A percentile compares a stretch with the other conserved stretches of the same genome.
phyloP scores from a whole-genome alignment of 2,797 vertebrate genomes.

The Stomatorhinus walkeri region DNA sequence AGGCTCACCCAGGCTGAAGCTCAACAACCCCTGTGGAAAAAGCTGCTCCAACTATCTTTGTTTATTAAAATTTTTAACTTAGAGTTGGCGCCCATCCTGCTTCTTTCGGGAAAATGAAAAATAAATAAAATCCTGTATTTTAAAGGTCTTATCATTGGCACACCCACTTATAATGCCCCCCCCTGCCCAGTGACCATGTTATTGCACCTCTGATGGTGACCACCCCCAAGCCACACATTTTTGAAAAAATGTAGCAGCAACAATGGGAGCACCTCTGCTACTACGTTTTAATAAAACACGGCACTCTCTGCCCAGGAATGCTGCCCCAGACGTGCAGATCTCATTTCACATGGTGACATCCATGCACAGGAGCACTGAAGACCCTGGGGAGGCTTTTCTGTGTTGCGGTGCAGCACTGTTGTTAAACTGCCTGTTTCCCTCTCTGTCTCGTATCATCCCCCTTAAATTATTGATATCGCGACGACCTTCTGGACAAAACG shows the following conservation, averaged over 20 bases:
- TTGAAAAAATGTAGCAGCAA: not conserved
- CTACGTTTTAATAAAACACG: not conserved
- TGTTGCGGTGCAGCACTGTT: slow-evolving; percentile 13
- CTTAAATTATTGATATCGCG: slow-evolving; percentile 3
- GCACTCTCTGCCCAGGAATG: not conserved
- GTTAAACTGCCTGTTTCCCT: slow-evolving; percentile 14
- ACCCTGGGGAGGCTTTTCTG: slow-evolving; percentile 8
- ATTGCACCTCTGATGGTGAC: not conserved
- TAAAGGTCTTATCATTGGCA: not conserved
- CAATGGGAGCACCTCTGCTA: not conserved
- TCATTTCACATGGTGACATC: not conserved
- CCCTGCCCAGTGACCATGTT: not conserved
- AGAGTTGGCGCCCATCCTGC: not conserved
- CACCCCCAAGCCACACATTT: not conserved
- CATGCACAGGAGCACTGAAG: slow-evolving; percentile 9
- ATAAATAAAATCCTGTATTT: slow-evolving; percentile 16
- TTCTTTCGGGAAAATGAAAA: not conserved
- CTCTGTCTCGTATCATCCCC: slow-evolving; percentile 15
- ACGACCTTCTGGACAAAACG: not conserved
- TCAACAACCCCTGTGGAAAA: not conserved
- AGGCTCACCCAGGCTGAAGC: not conserved
- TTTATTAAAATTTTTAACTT: not conserved
- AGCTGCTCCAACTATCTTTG: not conserved
- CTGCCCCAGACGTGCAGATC: not conserved
- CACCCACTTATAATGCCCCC: not conserved